phyloP scores from a whole-genome alignment of 35 echinoderm and acorn worm genomes.

The Diadema setosum region DNA sequence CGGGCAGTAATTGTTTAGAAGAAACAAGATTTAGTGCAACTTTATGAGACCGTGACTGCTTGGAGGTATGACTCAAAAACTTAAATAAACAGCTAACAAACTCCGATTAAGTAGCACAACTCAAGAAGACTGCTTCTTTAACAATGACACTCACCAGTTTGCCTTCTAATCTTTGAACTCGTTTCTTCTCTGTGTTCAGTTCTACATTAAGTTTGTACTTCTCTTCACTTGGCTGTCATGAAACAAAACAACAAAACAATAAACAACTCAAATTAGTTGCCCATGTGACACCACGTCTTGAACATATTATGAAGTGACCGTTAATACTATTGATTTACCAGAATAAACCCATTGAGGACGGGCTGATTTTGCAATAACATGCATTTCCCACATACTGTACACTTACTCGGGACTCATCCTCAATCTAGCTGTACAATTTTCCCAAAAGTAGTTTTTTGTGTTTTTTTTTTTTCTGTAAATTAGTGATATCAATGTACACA shows the following conservation, averaged over 20 bases:
- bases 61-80: too few species aligned
- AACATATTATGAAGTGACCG: too few species aligned
- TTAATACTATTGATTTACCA: background rate
- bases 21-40: too few species aligned
- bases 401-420: background rate
- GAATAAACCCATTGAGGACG: background rate
- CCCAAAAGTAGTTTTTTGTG: too few species aligned
- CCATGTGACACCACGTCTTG: background rate
- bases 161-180: conserved; percentile 61
- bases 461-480: too few species aligned
- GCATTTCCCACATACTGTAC: background rate
- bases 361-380: background rate
- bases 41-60: too few species aligned
- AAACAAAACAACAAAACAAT: background rate
- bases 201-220: conserved; percentile 73
- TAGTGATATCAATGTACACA: too few species aligned
- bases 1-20: too few species aligned
- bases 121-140: too few species aligned
- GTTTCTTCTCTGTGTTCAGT: conserved; percentile 78
- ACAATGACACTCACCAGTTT: conserved; percentile 85
- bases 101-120: too few species aligned
- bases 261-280: background rate
- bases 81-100: too few species aligned
- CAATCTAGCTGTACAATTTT: too few species aligned
- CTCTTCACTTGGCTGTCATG: conserved; percentile 67